Percentiles rank a stretch among this genome's conserved stretches.
Conservation (phyloP, 2,888 invertebrate species). For the Neoascia interrupta region DNA sequence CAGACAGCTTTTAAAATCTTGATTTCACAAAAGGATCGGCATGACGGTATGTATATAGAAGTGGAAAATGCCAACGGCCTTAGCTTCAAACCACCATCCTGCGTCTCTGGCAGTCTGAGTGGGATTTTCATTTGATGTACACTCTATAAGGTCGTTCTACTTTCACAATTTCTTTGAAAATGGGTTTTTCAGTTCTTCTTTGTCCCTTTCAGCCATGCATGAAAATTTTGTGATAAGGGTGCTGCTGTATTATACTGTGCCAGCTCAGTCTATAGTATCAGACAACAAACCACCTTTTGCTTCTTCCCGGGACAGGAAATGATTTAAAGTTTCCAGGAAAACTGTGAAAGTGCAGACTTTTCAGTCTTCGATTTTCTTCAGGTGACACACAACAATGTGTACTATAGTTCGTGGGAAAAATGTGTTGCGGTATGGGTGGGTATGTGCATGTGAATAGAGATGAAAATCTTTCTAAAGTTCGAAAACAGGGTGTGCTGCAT, state of each 20-base stretch:
- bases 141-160: neutral
- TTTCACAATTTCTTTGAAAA: constrained; percentile 17
- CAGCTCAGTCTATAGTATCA: neutral
- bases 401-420: constrained; percentile 6
- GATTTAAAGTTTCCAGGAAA: neutral
- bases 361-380: no score
- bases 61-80: constrained; percentile 32
- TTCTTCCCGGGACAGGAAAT: neutral
- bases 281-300: neutral
- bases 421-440: constrained; percentile 1
- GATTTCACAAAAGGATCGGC: constrained; percentile 11
- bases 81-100: no score
- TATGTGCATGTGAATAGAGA: no score
- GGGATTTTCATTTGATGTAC: neutral
- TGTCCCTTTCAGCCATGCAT: constrained; percentile 26
- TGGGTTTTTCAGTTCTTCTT: constrained; percentile 5
- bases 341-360: constrained; percentile 7
- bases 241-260: no score
- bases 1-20: constrained; percentile 3
- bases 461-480: no score
- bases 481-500: no score
- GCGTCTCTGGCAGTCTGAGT: neutral
- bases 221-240: constrained; percentile 37
- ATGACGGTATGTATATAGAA: no score
- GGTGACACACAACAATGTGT: constrained; percentile 3